Percentiles rank a stretch among this genome's conserved stretches.
These are phyloP conservation scores for Pachydiplax longipennis DNA, from an alignment of 2,888 invertebrate genomes.

Conservation along the genomic window DNA sequence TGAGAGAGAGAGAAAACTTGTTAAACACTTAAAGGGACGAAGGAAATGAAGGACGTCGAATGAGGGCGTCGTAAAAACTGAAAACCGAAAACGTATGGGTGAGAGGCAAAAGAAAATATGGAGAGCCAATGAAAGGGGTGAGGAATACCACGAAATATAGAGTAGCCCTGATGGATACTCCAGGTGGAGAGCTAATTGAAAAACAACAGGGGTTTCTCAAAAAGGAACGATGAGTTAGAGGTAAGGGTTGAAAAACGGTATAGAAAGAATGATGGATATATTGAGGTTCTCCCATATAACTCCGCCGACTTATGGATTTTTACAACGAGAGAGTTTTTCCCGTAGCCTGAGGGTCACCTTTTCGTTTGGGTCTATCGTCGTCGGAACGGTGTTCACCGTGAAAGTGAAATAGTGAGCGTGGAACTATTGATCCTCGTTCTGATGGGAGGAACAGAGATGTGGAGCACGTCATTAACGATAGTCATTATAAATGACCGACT, in stretches of 20 bases:
- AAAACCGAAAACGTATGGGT: background rate
- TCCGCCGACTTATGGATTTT: background rate
- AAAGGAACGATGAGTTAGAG: background rate
- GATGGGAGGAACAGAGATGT: background rate
- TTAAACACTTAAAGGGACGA: background rate
- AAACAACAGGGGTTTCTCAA: background rate
- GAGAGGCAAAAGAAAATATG: background rate
- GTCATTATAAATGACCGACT: slow-evolving; percentile 19
- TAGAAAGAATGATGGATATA: background rate
- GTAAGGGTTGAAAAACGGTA: background rate
- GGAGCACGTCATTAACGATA: background rate
- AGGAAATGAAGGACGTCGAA: background rate
- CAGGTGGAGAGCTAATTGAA: background rate
- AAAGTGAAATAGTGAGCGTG: background rate
- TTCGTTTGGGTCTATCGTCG: background rate
- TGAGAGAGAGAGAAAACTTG: background rate
- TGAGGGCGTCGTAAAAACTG: background rate
- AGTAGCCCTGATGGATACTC: background rate
- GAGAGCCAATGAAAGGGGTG: background rate
- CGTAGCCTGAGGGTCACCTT: background rate
- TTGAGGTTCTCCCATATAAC: background rate
- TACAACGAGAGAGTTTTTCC: background rate
- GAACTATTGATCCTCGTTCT: background rate
- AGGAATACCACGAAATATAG: background rate
- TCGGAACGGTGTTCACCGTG: no score